Conservation (phyloP, 2,113 vertebrate species). For the Aphelocoma coerulescens region DNA sequence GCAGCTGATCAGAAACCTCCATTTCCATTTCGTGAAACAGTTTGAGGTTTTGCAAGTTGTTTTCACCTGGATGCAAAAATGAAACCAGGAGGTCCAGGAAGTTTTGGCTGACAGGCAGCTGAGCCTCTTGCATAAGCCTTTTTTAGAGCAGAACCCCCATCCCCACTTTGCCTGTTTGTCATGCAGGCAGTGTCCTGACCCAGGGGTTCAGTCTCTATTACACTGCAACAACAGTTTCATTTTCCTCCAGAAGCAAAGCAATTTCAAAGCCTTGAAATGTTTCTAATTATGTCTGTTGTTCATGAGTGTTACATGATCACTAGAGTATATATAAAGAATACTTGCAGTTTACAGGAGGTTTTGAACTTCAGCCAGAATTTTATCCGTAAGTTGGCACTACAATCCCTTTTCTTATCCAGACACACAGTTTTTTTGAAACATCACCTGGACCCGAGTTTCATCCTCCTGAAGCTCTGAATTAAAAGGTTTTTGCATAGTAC, state of each 20-base stretch:
- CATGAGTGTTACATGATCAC: conserved; percentile 34
- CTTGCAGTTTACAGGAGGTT: conserved; percentile 17
- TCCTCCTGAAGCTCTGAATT: neutral
- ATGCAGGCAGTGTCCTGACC: neutral
- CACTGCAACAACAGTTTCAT: neutral
- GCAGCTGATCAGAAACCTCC: neutral
- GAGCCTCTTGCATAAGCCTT: neutral
- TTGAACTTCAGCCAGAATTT: neutral
- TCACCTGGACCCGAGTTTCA: neutral
- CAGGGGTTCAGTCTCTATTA: neutral
- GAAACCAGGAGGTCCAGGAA: neutral
- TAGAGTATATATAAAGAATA: neutral
- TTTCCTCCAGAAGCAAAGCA: conserved; percentile 34
- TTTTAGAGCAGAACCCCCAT: neutral
- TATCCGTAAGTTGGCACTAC: neutral
- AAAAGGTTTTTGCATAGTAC: neutral
- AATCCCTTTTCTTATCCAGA: neutral
- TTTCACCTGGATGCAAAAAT: neutral
- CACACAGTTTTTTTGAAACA: neutral
- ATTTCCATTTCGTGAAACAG: neutral
- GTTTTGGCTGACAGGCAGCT: neutral
- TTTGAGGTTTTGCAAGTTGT: neutral
- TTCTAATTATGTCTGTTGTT: conserved; percentile 43
- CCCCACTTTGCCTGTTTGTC: neutral
- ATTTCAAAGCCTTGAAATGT: conserved; percentile 39